Evolutionary conservation across 2,113 vertebrate genomes (phyloP), one percentile per base, ranked within the genome.

Genomic region (Cynopterus brachyotis): DNA sequence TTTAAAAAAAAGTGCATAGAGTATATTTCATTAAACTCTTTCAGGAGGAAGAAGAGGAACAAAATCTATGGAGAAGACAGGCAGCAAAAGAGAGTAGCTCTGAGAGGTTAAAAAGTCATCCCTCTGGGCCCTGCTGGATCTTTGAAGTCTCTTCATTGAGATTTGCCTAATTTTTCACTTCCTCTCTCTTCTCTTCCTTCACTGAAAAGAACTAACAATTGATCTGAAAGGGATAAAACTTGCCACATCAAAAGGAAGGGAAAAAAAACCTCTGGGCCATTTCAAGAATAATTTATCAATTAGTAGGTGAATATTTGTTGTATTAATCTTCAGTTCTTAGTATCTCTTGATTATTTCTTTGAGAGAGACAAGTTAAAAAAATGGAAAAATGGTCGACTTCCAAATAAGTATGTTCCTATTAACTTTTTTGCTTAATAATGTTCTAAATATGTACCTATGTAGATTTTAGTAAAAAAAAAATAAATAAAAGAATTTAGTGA

Each of bases 271-370:
- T 37, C 16, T 50, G 22, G 13, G 32, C 9, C 19, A 57, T 35
- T 70, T 24, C 20, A 57, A 47, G n/a, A 2, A 60, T 40, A 16
- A 67, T 42, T 89, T 82, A 93, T 32, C 3, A 60, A 32, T 88
- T 60, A 78, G 37, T 22, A 87, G 76, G 1, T 35, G 57, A 59
- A 10, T 42, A 19, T 19, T 50, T 78, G 20, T 66, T 88, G 17
- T 83, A 86, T 3, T 57, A 53, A 86, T 32, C 55, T 85, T 45
- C 24, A 42, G 45, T 62, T 95, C 85, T 79, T 92, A 72, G 6
- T 70, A 62, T 73, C 20, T 67, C 20, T n/a, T 92, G 7, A 3
- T 47, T 35, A 78, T 88, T 95, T 67, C 16, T 35, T 78, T 85
- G 59, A 78, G 28, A 93, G 1, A 90, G 17, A 47, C 22, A 81